Conservation (phyloP, 2,113 vertebrate species). For the Orthonyx spaldingii region DNA sequence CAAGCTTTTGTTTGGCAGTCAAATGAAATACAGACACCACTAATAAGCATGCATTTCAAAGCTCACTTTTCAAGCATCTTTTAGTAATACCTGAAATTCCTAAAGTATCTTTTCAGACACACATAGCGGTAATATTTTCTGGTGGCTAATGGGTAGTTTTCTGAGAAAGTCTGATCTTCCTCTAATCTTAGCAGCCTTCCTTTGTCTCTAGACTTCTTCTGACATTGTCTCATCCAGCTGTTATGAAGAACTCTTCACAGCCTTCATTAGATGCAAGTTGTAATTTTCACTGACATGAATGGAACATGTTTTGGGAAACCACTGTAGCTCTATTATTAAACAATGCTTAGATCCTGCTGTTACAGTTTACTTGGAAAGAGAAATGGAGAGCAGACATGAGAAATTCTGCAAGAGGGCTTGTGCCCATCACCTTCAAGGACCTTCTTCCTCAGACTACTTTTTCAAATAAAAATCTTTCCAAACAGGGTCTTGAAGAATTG, state of each 20-base stretch:
- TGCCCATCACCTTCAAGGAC: neutral
- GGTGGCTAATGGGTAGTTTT: neutral
- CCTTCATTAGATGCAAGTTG: neutral
- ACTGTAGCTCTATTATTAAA: neutral
- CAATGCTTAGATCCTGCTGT: neutral
- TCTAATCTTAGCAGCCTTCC: neutral
- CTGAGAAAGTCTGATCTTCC: neutral
- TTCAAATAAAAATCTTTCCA: neutral
- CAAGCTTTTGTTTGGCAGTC: neutral
- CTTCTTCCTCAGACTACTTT: neutral
- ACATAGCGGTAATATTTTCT: neutral
- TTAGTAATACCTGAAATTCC: slow-evolving; percentile 16
- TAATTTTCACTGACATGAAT: neutral
- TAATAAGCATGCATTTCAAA: neutral
- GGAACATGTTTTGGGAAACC: neutral
- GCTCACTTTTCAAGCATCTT: neutral
- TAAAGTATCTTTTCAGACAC: neutral
- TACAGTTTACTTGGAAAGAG: neutral
- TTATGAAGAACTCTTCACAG: neutral
- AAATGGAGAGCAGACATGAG: neutral
- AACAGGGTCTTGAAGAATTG: neutral
- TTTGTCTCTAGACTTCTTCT: neutral
- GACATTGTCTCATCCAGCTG: neutral
- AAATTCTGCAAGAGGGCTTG: neutral
- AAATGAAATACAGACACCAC: neutral